Conservation (phyloP, 2,797 vertebrate species). For the Telmatherina bonti region DNA sequence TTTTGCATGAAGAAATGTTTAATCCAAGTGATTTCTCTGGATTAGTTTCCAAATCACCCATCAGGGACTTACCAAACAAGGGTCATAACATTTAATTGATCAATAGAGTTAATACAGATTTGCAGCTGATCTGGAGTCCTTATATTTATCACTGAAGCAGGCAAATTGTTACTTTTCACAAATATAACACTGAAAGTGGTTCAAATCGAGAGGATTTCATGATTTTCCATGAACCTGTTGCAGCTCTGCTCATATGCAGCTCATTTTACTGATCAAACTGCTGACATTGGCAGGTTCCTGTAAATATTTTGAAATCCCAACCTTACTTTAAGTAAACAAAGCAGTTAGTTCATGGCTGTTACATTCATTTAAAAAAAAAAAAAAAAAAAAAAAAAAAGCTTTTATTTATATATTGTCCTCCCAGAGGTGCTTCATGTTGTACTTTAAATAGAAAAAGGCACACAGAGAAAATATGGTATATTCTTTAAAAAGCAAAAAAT, state of each 20-base stretch:
- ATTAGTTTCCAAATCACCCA: slow-evolving; percentile 28
- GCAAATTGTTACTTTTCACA: neutral
- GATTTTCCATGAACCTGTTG: neutral
- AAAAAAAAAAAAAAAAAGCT: no score
- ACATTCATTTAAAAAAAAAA: slow-evolving; percentile 5
- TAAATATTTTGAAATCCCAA: slow-evolving; percentile 8
- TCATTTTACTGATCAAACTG: neutral
- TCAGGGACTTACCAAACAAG: neutral
- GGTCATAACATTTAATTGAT: neutral
- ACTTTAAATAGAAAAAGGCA: neutral
- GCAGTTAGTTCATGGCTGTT: neutral
- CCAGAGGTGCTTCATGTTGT: neutral
- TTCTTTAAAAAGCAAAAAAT: no score
- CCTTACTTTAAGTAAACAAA: slow-evolving; percentile 3
- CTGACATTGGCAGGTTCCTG: slow-evolving; percentile 1
- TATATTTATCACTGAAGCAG: neutral
- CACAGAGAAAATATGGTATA: no score
- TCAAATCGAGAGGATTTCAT: neutral
- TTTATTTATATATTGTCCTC: neutral
- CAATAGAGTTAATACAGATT: neutral
- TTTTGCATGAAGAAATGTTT: neutral
- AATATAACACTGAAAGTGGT: neutral
- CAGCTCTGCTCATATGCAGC: neutral
- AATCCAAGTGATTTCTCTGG: slow-evolving; percentile 28
- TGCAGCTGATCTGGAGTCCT: neutral